Base-by-base conservation (phyloP, 1,140 invertebrate genomes). In the Vanessa tameamea region DNA sequence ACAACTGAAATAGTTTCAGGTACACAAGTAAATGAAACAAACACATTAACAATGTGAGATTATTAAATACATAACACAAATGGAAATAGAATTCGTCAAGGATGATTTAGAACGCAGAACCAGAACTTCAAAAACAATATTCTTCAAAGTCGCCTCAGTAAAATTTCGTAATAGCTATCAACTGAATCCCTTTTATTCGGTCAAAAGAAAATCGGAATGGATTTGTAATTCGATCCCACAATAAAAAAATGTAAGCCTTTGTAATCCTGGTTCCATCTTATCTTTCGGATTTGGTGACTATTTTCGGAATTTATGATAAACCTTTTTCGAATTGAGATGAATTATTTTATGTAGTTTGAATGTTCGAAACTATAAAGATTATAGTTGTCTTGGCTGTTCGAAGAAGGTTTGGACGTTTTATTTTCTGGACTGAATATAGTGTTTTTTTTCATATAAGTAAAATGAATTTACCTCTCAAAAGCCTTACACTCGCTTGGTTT, bases 121-220 rank as follows among this genome's bases (percentile, higher is more conserved):
- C 23, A 57, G 9, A 57, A 57, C 9, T 23, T 57, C 55, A 12
- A 13, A 31, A 37, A 61, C 23, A 61, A n/a, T 31, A 61, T 61
- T 13, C 23, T 15, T 26, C 57, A 61, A 61, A 61, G 57, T 61
- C 57, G 4, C 15, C 53, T 57, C 26, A 51, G 37, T 66, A 66
- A 66, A 51, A 66, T 66, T 51, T 66, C 64, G 47, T 66, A 66
- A 66, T 66, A 66, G 64, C 23, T 51, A 43, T 61, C 31, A 31
- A 43, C 57, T 12, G 26, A 20, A 61, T 48, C 69, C 47, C 47
- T 59, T 70, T 70, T 70, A 61, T 70, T 11, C 55, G 57, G 57
- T 50, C 69, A 70, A 59, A 64, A 59, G 69, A 70, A 70, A 63
- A 64, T 70, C 69, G 69, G 53, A 70, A 61, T 51, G 55, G 69